Base-by-base conservation (phyloP, 2,113 vertebrate genomes). In the Galemys pyrenaicus region DNA sequence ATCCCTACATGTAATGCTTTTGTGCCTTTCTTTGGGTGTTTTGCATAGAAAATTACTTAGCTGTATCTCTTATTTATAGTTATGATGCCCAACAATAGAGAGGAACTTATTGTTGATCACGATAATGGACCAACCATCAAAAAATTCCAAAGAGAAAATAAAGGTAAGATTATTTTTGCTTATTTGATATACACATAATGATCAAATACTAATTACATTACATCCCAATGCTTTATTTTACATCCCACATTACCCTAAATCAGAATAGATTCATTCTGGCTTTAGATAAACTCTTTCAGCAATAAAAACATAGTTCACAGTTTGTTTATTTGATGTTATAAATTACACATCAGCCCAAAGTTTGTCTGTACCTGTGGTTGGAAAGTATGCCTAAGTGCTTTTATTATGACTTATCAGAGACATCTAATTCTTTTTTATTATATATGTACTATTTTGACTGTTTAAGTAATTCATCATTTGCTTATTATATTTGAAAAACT, bases 111-210 rank as follows among this genome's bases (percentile, higher is more conserved):
- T 92, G 92, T 97, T 97, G 98, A 98, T 89, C 98, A 98, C 96
- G 98, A 99, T 93, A 98, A 98, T 93, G 98, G 98, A 95, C 97
- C 98, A 92, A 98, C 97, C 96, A 98, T 99, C 97, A 99, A 99
- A 98, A 99, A 99, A 97, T 98, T 99, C 84, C 98, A 98, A 87
- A 99, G 99, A 95, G 98, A 99, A 96, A 92, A 96, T 96, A 99
- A 99, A 99, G 99, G 99, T 99, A 98, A 98, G 95, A 95, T 82
- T 28, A 54, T 65, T 75, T 94, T 91, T 94, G 56, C 7, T 94
- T 95, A 82, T 82, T 84, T 94, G 9, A 70, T 91, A 6, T 64
- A 77, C 37, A 65, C 73, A 56, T 54, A 78, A 80, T 67, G 24
- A 71, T 93, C 44, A 58, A 9, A 74, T 67, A 64, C 20, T 67